Evolutionary conservation across 2,888 invertebrate species (phyloP).

Genomic region (Adelognathus sp.): DNA sequence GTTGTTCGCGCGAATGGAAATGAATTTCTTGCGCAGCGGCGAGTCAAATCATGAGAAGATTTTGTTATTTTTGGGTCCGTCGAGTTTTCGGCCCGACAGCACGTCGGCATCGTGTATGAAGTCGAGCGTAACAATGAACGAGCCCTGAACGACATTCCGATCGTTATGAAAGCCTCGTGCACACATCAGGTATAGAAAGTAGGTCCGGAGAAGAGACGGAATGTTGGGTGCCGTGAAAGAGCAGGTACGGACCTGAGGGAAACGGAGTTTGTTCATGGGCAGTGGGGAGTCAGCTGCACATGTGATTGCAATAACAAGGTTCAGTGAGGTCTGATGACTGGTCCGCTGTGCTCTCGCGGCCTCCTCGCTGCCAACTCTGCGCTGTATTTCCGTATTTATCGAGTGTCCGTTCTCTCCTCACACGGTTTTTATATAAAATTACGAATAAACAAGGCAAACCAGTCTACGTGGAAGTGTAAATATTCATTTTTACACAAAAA

Average conservation of each 20-base stretch:
- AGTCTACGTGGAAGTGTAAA: too few species aligned
- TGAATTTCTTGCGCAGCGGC: neutral
- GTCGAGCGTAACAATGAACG: constrained; percentile 1
- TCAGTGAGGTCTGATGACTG: constrained; percentile 61
- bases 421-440: neutral
- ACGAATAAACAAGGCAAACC: too few species aligned
- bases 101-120: too few species aligned
- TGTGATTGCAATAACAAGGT: constrained; percentile 61
- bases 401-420: neutral
- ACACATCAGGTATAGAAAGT: constrained; percentile 40
- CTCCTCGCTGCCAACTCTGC: neutral
- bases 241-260: constrained; percentile 43
- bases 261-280: constrained; percentile 18
- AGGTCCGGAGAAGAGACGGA: constrained; percentile 1
- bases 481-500: neutral
- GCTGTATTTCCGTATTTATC: neutral
- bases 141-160: neutral
- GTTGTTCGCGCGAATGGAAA: neutral
- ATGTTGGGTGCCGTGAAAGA: constrained; percentile 37
- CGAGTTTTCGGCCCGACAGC: too few species aligned
- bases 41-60: neutral
- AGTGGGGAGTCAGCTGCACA: constrained; percentile 53
- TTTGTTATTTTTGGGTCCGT: neutral
- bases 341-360: constrained; percentile 41
- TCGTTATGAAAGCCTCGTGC: constrained; percentile 20